Percentiles rank a stretch among this genome's conserved stretches.
Evolutionary conservation across 2,888 invertebrate species (phyloP).

Genomic region (Sturmia bella): DNA sequence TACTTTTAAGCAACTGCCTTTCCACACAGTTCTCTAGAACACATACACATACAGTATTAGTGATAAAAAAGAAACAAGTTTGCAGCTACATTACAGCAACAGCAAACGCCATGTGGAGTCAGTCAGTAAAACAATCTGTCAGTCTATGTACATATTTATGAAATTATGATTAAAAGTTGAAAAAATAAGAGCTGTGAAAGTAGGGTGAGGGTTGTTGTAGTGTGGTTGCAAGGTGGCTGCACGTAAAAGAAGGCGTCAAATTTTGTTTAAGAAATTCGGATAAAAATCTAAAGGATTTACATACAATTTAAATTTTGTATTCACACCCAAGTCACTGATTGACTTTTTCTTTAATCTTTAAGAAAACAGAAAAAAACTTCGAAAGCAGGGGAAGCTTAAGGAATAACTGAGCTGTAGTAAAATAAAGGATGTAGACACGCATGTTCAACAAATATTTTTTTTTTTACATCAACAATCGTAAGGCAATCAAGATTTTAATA

Average conservation of each 20-base stretch:
- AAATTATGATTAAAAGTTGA: slow-evolving; percentile 49
- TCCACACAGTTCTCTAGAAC: slow-evolving; percentile 34
- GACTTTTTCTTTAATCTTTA: slow-evolving; percentile 69
- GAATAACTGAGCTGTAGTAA: slow-evolving; percentile 6
- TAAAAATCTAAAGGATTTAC: slow-evolving; percentile 64
- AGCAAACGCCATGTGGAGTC: slow-evolving; percentile 1
- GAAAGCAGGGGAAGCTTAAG: slow-evolving; percentile 30
- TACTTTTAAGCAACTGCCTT: slow-evolving; percentile 8
- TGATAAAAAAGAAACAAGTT: slow-evolving; percentile 49
- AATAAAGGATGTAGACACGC: slow-evolving; percentile 56
- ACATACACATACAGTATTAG: too few relatives aligned
- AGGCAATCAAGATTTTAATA: slow-evolving; percentile 61
- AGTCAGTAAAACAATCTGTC: slow-evolving; percentile 25
- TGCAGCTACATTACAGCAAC: slow-evolving; percentile 32
- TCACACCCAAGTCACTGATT: slow-evolving; percentile 46
- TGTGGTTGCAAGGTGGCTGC: slow-evolving; percentile 39
- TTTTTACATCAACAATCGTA: slow-evolving; percentile 39
- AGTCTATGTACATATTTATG: slow-evolving; percentile 41
- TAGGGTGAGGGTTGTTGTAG: slow-evolving; percentile 1
- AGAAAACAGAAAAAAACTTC: slow-evolving; percentile 6
- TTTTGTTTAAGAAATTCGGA: slow-evolving; percentile 55
- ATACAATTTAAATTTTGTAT: slow-evolving; percentile 64
- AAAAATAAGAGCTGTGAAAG: neutral
- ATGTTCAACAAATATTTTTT: slow-evolving; percentile 36
- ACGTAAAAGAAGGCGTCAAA: slow-evolving; percentile 30